Evolutionary conservation across 1,140 invertebrate species (phyloP).

Genomic region (Bemisia tabaci): DNA sequence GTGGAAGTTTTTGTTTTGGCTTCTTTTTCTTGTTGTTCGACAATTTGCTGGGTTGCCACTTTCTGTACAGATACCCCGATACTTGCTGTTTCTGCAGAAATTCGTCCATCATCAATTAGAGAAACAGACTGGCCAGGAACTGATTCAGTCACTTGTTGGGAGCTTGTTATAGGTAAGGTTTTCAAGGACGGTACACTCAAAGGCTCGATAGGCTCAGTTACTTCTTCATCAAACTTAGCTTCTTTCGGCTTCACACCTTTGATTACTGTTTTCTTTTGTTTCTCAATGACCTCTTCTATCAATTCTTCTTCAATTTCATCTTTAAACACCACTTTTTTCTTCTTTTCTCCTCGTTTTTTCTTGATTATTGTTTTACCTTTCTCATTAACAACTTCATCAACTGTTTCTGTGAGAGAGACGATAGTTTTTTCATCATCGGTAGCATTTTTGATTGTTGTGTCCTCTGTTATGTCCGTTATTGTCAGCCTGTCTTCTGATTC

Average conservation of each 20-base stretch:
- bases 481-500: conserved; percentile 25
- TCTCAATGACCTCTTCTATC: conserved; percentile 32
- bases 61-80: conserved; percentile 16
- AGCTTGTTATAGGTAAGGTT: conserved; percentile 22
- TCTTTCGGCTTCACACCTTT: conserved; percentile 26
- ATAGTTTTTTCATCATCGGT: conserved; percentile 16
- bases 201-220: conserved; percentile 20
- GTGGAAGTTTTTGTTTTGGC: conserved; percentile 25
- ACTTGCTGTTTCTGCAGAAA: conserved; percentile 11
- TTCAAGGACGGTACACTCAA: conserved; percentile 16
- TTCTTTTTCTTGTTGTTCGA: conserved; percentile 36
- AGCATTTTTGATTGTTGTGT: conserved; percentile 13
- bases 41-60: conserved; percentile 24
- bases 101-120: conserved; percentile 16
- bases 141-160: conserved; percentile 20
- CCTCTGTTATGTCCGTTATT: conserved; percentile 29
- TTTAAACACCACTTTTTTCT: conserved; percentile 27
- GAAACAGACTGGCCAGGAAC: conserved; percentile 19
- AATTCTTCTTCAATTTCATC: conserved; percentile 24
- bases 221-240: conserved; percentile 27
- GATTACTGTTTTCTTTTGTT: conserved; percentile 27
- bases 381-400: conserved; percentile 16
- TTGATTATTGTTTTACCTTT: conserved; percentile 16
- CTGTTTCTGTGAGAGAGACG: conserved; percentile 17
- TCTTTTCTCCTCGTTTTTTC: conserved; percentile 26